These are phyloP conservation scores for Fabriciana adippe DNA, from an alignment of 2,888 invertebrate species.

Conservation along the genomic window DNA sequence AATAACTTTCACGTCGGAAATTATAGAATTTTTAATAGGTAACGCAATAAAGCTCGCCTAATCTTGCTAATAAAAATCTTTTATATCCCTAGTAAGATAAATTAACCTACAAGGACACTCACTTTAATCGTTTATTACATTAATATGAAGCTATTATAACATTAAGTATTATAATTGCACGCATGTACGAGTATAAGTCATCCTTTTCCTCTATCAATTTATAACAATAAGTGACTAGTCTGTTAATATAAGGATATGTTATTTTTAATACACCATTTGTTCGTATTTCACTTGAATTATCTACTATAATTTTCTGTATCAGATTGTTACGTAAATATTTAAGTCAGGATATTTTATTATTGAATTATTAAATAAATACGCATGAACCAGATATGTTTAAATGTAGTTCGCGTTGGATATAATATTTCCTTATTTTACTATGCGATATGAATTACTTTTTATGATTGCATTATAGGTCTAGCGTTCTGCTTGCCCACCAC, in stretches of 20 bases:
- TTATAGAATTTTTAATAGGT: too few relatives aligned
- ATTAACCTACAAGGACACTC: background rate
- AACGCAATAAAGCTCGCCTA: too few relatives aligned
- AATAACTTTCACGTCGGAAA: too few relatives aligned
- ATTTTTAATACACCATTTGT: background rate
- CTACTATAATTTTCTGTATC: background rate
- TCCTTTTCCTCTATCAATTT: background rate
- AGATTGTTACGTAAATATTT: background rate
- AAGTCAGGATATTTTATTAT: background rate
- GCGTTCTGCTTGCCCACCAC: constrained; percentile 8
- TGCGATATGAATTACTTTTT: constrained; percentile 16
- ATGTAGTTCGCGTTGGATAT: background rate
- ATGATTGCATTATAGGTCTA: constrained; percentile 21
- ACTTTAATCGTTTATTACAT: background rate
- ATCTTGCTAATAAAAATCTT: too few relatives aligned
- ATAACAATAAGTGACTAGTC: background rate
- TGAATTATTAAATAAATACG: background rate
- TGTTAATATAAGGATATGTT: background rate
- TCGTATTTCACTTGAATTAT: background rate
- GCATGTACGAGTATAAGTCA: background rate
- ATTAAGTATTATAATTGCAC: background rate
- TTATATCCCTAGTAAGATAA: too few relatives aligned
- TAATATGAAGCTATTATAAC: background rate
- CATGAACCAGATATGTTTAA: background rate
- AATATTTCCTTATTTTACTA: constrained; percentile 14